These are phyloP conservation scores for Rhea americana DNA, from an alignment of 2,113 vertebrate genomes.

Conservation along the genomic window DNA sequence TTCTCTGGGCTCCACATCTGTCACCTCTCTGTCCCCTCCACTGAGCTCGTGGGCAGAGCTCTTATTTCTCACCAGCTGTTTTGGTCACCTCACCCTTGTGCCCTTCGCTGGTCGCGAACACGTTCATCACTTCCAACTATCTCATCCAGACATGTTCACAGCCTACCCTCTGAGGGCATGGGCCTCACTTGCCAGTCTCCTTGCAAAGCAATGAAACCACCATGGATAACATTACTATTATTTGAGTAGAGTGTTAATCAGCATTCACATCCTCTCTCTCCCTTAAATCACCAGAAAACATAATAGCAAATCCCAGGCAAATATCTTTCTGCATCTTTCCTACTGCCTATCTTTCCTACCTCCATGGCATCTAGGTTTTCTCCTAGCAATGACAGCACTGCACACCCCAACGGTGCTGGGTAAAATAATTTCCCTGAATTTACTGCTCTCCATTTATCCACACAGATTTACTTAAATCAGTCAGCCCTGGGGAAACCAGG, in stretches of 20 bases:
- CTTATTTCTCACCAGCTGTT: constrained; percentile 16
- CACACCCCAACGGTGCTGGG: background rate
- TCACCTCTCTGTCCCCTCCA: accelerated
- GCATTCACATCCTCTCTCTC: background rate
- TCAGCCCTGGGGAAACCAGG: background rate
- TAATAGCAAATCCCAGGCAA: background rate
- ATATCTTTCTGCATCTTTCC: background rate
- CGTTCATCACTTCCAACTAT: constrained; percentile 9
- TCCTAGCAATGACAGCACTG: background rate
- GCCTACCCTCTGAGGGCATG: background rate
- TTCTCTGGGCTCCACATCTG: background rate
- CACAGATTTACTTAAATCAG: background rate
- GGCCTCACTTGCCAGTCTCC: background rate
- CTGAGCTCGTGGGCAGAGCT: background rate
- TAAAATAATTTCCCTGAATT: background rate
- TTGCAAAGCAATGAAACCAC: background rate
- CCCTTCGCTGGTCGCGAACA: background rate
- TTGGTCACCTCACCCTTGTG: background rate
- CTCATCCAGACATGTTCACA: background rate
- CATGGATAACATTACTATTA: background rate
- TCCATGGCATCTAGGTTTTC: background rate
- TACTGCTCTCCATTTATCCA: background rate
- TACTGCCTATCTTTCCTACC: no score
- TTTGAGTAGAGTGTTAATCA: background rate
- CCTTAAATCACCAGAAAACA: accelerated